phyloP scores from a whole-genome alignment of 2,797 vertebrate genomes.

The Menidia menidia region DNA sequence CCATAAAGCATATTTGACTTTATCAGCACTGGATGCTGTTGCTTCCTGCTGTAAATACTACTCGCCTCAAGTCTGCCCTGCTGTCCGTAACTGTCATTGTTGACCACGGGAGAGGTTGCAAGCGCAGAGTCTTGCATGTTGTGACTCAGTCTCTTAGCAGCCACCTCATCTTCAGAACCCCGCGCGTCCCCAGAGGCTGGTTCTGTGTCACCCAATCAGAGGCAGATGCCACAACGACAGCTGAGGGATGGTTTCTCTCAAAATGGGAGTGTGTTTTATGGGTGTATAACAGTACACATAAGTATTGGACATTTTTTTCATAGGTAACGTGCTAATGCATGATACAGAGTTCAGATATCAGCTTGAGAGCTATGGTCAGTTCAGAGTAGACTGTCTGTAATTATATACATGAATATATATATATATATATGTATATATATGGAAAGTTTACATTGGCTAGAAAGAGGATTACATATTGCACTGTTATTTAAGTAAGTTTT shows the following conservation, averaged over 20 bases:
- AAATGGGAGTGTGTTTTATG: conserved; percentile 30
- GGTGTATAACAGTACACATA: conserved; percentile 38
- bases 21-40: too few species aligned
- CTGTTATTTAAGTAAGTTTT: not conserved
- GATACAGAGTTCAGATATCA: too few species aligned
- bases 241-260: conserved; percentile 41
- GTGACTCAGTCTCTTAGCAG: conserved; percentile 79
- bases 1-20: not conserved
- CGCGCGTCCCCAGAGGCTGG: conserved; percentile 50
- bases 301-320: not conserved
- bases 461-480: too few species aligned
- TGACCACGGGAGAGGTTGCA: conserved; percentile 46
- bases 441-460: too few species aligned
- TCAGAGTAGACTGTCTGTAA: not conserved
- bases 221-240: conserved; percentile 40
- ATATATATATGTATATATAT: too few species aligned
- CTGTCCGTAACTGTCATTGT: conserved; percentile 50
- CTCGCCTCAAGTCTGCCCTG: conserved; percentile 11
- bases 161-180: conserved; percentile 70
- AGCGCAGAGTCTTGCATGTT: conserved; percentile 59
- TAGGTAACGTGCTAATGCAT: not conserved
- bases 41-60: too few species aligned
- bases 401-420: not conserved
- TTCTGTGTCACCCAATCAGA: conserved; percentile 59
- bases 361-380: not conserved